Conservation (phyloP, 2,888 invertebrate genomes). For the Limenitis camilla region DNA sequence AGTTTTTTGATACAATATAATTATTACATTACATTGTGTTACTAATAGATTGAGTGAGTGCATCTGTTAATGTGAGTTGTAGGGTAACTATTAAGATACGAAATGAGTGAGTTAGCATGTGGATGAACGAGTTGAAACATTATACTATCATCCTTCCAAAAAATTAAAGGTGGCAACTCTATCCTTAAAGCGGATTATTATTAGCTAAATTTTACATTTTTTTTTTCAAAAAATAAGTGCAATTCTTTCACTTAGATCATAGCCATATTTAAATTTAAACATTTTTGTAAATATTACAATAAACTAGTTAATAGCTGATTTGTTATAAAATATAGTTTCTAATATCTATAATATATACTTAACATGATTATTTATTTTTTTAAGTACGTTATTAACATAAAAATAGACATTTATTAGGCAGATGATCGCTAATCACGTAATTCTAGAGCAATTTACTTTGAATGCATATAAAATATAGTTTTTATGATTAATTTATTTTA, state of each 20-base stretch:
- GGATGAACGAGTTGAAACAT: too few relatives aligned
- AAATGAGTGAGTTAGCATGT: not conserved
- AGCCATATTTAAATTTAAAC: conserved; percentile 18
- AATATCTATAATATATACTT: conserved; percentile 19
- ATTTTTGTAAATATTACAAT: conserved; percentile 18
- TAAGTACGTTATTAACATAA: conserved; percentile 19
- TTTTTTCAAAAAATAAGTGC: conserved; percentile 19
- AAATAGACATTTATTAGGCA: conserved; percentile 18
- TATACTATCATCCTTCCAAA: too few relatives aligned
- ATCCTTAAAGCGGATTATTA: not conserved
- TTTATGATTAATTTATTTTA: conserved; percentile 17
- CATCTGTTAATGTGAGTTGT: too few relatives aligned
- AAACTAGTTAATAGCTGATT: conserved; percentile 16
- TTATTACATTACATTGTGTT: too few relatives aligned
- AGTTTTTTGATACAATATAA: too few relatives aligned
- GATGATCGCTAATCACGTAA: conserved; percentile 19
- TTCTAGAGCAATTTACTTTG: conserved; percentile 15
- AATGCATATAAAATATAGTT: conserved; percentile 18
- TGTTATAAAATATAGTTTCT: conserved; percentile 20
- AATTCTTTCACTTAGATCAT: conserved; percentile 16
- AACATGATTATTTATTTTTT: conserved; percentile 20
- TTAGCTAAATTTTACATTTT: conserved; percentile 7
- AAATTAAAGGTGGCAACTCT: too few relatives aligned
- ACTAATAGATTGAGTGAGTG: too few relatives aligned
- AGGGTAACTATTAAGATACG: too few relatives aligned